phyloP scores from a whole-genome alignment of 2,888 invertebrate species.

The Apantesis nais region DNA sequence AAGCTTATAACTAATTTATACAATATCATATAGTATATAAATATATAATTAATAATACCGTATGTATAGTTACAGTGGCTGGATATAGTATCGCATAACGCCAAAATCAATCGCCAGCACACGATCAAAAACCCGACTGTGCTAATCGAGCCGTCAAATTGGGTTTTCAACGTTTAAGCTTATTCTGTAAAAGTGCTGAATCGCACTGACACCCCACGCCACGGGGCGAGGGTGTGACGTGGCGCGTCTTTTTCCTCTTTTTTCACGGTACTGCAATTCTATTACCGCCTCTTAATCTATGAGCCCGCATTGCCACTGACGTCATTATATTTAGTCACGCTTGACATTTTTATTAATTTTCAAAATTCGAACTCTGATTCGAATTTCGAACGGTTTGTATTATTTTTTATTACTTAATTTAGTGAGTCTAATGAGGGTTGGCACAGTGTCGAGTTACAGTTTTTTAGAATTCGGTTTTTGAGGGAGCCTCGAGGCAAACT shows the following conservation, averaged over 20 bases:
- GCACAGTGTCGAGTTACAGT: slow-evolving; percentile 74
- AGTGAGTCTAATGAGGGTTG: slow-evolving; percentile 71
- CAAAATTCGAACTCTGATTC: slow-evolving; percentile 49
- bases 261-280: slow-evolving; percentile 71
- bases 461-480: slow-evolving; percentile 61
- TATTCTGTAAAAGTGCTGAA: slow-evolving; percentile 79
- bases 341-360: slow-evolving; percentile 56
- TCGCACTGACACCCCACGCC: slow-evolving; percentile 69
- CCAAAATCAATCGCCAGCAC: slow-evolving; percentile 58
- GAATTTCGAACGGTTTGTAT: slow-evolving; percentile 30
- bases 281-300: slow-evolving; percentile 63
- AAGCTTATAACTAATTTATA: too few species aligned
- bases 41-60: too few species aligned
- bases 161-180: slow-evolving; percentile 81
- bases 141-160: slow-evolving; percentile 83
- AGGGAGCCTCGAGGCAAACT: slow-evolving; percentile 60
- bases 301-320: slow-evolving; percentile 56
- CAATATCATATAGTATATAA: too few species aligned
- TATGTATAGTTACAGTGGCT: not conserved
- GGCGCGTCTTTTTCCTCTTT: slow-evolving; percentile 72
- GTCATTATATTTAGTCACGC: slow-evolving; percentile 57
- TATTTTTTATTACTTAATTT: slow-evolving; percentile 65
- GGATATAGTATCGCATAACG: not conserved
- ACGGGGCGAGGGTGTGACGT: slow-evolving; percentile 59
- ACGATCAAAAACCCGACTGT: slow-evolving; percentile 56